Evolutionary conservation across 2,888 invertebrate genomes (phyloP).

Genomic region (Drosophila prolongata): DNA sequence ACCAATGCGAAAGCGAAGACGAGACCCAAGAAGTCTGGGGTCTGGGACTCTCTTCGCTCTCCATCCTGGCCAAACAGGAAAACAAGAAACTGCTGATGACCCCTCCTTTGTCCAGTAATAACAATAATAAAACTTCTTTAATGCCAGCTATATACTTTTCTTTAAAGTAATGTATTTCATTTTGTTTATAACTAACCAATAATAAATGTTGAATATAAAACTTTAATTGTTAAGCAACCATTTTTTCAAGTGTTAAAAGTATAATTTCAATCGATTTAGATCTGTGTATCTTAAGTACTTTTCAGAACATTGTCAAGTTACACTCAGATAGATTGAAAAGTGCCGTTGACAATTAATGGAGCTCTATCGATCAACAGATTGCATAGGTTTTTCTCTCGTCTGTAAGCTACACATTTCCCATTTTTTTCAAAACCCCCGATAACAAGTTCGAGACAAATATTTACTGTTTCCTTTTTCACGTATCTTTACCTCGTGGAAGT

Average conservation of each 20-base stretch:
- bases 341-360: slow-evolving; percentile 13
- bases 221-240: no score
- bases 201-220: no score
- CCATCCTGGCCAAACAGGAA: slow-evolving; percentile 58
- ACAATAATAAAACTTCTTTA: not conserved
- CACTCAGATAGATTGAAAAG: not conserved
- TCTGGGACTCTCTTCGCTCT: slow-evolving; percentile 21
- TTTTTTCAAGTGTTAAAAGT: no score
- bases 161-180: no score
- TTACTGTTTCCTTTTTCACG: slow-evolving; percentile 18
- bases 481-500: slow-evolving; percentile 22
- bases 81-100: slow-evolving; percentile 65
- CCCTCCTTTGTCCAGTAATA: slow-evolving; percentile 29
- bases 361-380: slow-evolving; percentile 21
- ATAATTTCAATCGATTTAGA: no score
- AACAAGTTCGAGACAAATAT: slow-evolving; percentile 30
- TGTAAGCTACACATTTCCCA: slow-evolving; percentile 1
- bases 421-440: slow-evolving; percentile 18
- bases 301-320: not conserved
- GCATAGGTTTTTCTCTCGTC: slow-evolving; percentile 3
- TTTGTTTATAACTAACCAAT: no score
- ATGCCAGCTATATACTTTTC: not conserved
- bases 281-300: no score
- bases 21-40: slow-evolving; percentile 27
- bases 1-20: slow-evolving; percentile 34